Evolutionary conservation across 2,113 vertebrate genomes (phyloP), one percentile per base, ranked within the genome.

Genomic region (Rhegmatorhina hoffmannsi): DNA sequence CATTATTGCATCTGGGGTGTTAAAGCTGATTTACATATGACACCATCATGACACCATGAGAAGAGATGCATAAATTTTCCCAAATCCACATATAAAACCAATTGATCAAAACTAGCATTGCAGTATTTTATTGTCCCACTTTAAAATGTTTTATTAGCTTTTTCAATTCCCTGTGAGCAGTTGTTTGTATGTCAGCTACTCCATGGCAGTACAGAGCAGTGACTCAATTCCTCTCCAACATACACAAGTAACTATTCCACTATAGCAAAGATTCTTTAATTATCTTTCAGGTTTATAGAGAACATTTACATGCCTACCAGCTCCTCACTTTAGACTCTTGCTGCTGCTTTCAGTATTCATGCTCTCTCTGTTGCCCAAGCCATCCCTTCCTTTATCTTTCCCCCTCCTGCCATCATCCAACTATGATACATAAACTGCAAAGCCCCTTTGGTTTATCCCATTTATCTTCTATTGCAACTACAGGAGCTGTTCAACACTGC

Each of bases 121-220:
- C 58, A 90, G 50, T 58, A 90, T 53, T 75, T 70, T 31, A 62
- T 49, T 66, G 18, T 17, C 13, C 9, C 29, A 75, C 24, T 79
- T 62, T 14, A 53, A 79, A 85, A 79, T 13, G 21, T 12, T 84
- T 77, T 63, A 73, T 47, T 52, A 3, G 8, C 5, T 77, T 89
- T 75, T 62, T 16, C 17, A 66, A 92, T 70, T 63, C 31, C 20
- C 25, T 11, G 31, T 29, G 24, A 59, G 47, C 28, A 50, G 52
- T 62, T 74, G 26, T 66, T 89, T 49, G 21, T 17, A 29, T 7
- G 63, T 34, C 77, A 68, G 44, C 19, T 64, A 55, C 47, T 20
- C 63, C 1, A 1, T 0, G 0, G 88, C 19, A 55, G 52, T 40
- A 56, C 25, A 50, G 38, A 67, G 24, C 8, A 63, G 47, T 18